Conservation (phyloP, 2,113 vertebrate species). For the Tyto alba region DNA sequence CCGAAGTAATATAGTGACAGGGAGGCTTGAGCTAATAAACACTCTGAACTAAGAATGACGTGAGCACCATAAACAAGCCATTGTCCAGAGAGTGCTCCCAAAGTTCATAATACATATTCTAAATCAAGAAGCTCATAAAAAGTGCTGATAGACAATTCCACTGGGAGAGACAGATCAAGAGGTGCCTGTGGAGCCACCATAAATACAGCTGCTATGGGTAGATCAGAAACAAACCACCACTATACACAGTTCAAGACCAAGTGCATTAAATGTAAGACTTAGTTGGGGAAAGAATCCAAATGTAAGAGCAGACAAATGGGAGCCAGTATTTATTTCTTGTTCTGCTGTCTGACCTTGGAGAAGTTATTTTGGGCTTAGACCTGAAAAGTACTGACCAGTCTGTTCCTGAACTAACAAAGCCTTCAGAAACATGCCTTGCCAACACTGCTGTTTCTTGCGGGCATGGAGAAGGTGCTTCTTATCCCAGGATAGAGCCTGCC, state of each 20-base stretch:
- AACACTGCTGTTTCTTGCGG: background rate
- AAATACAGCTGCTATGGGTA: conserved; percentile 11
- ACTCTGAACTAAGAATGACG: conserved; percentile 37
- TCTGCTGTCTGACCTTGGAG: conserved; percentile 32
- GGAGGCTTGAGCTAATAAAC: conserved; percentile 27
- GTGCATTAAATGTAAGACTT: conserved; percentile 10
- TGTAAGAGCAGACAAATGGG: background rate
- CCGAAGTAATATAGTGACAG: conserved; percentile 16
- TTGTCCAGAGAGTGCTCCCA: background rate
- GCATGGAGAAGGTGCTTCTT: background rate
- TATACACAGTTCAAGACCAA: background rate
- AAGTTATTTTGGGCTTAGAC: background rate
- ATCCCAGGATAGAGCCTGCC: background rate
- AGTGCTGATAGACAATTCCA: conserved; percentile 22
- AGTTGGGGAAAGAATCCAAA: background rate
- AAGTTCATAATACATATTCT: conserved; percentile 5
- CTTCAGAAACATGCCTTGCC: background rate
- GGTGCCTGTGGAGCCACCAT: background rate
- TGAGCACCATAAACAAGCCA: conserved; percentile 44
- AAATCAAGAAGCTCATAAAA: conserved; percentile 57
- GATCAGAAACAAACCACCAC: background rate
- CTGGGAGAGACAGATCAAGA: conserved; percentile 2
- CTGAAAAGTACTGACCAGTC: background rate
- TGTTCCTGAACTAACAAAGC: background rate
- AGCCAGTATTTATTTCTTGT: background rate